Base-by-base conservation (phyloP, 2,797 vertebrate species). In the Paramormyrops hopkinsi region DNA sequence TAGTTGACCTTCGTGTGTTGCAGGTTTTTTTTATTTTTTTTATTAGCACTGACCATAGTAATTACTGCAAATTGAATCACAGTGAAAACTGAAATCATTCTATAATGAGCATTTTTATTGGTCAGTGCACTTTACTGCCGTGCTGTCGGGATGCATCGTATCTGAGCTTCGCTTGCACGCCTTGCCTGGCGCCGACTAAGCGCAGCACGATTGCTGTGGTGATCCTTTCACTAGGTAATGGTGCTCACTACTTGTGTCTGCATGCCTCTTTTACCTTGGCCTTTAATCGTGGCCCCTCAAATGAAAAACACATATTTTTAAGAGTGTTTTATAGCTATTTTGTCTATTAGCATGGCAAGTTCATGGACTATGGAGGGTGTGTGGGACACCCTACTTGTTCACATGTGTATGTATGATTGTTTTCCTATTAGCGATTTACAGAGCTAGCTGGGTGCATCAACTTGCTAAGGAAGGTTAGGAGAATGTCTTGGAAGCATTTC, bases 1-100 rank as follows among this genome's bases (percentile, higher is more conserved):
- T 97, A 96, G 97, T 98, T 98, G 97, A 98, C 97, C 98, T 97
- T 96, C 95, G 96, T 89, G 90, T 97, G 97, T 97, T 97, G 96
- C 95, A 94, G 96, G 94, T 94, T 95, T 97, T 97, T 84, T 84
- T 41, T 41, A 7, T 41, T 79, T 76, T 76, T 79, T 97, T 97
- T 96, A 97, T 95, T 96, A 96, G 96, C 91, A 94, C 95, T 96
- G 97, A 96, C 96, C 94, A 95, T 91, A 93, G 96, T 98, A 98
- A 99, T 99, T 98, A 97, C 97, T 93, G 92, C 96, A 97, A 97
- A 93, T 95, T 97, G 97, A 97, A 97, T 97, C 96, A 94, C 92
- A 94, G 95, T 96, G 96, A 95, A 95, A 97, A 96, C 96, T 94
- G 96, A 96, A 91, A 96, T 97, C 96, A 97, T 96, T 97, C 95